Conservation (phyloP, 2,888 invertebrate genomes). For the Mesorhabditis spiculigera region DNA sequence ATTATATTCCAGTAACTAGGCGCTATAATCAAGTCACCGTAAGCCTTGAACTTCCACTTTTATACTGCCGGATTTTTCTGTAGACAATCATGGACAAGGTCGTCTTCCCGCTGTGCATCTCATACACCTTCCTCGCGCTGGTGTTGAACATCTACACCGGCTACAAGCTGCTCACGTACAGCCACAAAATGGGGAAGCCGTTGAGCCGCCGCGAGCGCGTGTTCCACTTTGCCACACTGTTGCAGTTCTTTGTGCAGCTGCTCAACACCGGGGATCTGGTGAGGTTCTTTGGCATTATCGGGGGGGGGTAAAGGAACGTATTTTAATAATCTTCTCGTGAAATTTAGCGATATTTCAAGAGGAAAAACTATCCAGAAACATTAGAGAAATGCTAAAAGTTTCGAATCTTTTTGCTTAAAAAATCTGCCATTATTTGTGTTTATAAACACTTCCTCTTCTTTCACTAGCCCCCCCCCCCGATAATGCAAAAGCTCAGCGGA, state of each 20-base stretch:
- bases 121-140: not conserved
- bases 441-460: too few species aligned
- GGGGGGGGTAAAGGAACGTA: too few species aligned
- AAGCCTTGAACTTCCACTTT: not conserved
- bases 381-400: too few species aligned
- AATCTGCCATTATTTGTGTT: too few species aligned
- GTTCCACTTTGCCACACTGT: not conserved
- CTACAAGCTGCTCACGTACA: not conserved
- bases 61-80: not conserved
- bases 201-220: not conserved
- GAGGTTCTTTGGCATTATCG: not conserved
- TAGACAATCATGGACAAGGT: not conserved
- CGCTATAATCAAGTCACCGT: not conserved
- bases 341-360: too few species aligned
- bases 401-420: too few species aligned
- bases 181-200: not conserved
- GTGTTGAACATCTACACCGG: not conserved
- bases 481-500: not conserved
- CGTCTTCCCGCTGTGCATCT: not conserved
- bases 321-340: too few species aligned
- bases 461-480: too few species aligned
- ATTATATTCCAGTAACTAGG: not conserved
- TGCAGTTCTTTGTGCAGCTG: not conserved
- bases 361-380: too few species aligned
- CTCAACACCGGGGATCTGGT: not conserved